Conservation (phyloP, 2,888 invertebrate genomes). For the Tenthredo amoena region DNA sequence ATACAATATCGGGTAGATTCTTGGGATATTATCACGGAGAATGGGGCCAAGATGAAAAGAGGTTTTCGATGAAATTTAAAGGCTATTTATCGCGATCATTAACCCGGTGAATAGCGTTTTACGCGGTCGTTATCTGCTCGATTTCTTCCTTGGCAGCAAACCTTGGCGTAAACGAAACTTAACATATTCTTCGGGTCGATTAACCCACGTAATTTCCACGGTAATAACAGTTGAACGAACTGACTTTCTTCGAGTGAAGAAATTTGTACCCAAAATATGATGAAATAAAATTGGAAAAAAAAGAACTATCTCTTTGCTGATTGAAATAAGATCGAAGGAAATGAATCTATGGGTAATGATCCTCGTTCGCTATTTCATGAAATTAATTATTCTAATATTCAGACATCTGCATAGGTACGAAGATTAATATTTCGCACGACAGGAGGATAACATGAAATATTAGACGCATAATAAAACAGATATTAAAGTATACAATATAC, state of each 20-base stretch:
- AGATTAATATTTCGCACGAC: background rate
- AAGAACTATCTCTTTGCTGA: too few relatives aligned
- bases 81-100: conserved; percentile 38
- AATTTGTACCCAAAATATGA: background rate
- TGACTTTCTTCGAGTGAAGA: background rate
- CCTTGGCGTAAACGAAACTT: background rate
- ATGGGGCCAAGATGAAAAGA: background rate
- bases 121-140: conserved; percentile 25
- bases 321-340: background rate
- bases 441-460: background rate
- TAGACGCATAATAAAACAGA: background rate
- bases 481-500: background rate
- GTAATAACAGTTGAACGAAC: background rate
- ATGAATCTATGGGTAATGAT: too few relatives aligned
- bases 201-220: background rate
- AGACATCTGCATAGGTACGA: background rate
- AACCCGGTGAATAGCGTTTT: conserved; percentile 28
- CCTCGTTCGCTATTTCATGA: too few relatives aligned
- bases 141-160: conserved; percentile 16
- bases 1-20: background rate
- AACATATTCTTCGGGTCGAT: background rate
- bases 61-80: conserved; percentile 28
- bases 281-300: too few relatives aligned
- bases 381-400: background rate
- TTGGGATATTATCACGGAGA: background rate